Conservation (phyloP, 2,113 vertebrate genomes). For the Apteryx mantelli region DNA sequence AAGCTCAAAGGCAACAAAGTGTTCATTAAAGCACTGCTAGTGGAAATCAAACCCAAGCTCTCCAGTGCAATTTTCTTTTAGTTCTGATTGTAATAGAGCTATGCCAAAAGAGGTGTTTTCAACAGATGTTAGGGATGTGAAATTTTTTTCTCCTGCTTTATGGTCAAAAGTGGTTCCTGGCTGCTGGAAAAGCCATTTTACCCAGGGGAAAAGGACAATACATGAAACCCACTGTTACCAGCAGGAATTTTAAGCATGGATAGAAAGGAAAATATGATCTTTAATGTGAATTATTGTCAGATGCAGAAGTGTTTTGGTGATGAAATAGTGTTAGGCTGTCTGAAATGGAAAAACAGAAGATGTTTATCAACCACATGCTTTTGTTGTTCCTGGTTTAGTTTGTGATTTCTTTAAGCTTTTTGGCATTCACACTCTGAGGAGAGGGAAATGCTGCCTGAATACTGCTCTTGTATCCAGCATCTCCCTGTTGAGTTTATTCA, state of each 20-base stretch:
- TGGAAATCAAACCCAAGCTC: not conserved
- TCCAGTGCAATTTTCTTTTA: not conserved
- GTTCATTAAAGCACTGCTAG: not conserved
- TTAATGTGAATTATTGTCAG: not conserved
- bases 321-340: not conserved
- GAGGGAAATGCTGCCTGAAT: not conserved
- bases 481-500: not conserved
- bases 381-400: not conserved
- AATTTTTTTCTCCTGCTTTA: not conserved
- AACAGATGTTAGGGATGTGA: not conserved
- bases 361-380: fast-evolving
- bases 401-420: not conserved
- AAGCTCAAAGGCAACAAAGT: not conserved
- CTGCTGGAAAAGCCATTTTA: not conserved
- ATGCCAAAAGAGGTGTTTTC: not conserved
- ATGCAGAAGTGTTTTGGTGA: not conserved
- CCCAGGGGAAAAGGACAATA: not conserved
- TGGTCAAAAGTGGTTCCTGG: not conserved
- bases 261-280: not conserved
- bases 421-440: not conserved
- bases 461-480: not conserved
- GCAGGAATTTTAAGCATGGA: not conserved
- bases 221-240: not conserved
- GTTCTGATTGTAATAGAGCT: not conserved
- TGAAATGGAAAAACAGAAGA: not conserved